Conservation (phyloP, 1,140 invertebrate species). For the Trissolcus basalis region DNA sequence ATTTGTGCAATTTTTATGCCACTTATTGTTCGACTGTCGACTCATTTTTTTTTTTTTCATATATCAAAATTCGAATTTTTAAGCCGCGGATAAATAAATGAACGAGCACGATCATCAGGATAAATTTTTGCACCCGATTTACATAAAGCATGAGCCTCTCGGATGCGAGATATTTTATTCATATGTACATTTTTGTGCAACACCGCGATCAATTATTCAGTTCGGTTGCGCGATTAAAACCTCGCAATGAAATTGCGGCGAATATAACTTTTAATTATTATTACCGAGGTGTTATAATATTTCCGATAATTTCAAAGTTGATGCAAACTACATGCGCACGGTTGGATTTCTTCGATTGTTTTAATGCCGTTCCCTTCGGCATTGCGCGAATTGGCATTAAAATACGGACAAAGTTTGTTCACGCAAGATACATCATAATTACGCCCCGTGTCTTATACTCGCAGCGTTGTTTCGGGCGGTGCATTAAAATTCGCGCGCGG, state of each 20-base stretch:
- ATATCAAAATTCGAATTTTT: too few relatives aligned
- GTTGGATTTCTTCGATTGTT: slow-evolving; percentile 15
- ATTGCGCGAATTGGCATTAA: slow-evolving; percentile 11
- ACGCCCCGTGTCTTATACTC: background rate
- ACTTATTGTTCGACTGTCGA: background rate
- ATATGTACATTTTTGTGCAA: background rate
- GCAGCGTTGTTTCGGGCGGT: slow-evolving; percentile 1
- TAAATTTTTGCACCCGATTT: background rate
- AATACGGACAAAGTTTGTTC: slow-evolving; percentile 15
- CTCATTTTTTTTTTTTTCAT: background rate
- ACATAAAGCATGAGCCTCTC: background rate
- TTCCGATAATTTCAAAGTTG: too few relatives aligned
- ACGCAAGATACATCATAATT: slow-evolving; percentile 24
- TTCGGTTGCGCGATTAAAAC: slow-evolving; percentile 3
- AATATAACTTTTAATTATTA: slow-evolving; percentile 12
- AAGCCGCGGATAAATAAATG: too few relatives aligned
- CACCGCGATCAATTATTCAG: slow-evolving; percentile 7
- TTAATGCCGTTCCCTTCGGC: background rate
- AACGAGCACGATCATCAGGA: background rate
- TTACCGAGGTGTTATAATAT: too few relatives aligned
- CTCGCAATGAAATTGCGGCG: slow-evolving; percentile 3
- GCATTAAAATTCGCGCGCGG: background rate
- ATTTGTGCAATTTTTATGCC: too few relatives aligned
- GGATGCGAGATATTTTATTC: slow-evolving; percentile 3
- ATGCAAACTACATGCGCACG: too few relatives aligned